Conservation (phyloP, 2,888 invertebrate genomes). For the Drosophila mimica region DNA sequence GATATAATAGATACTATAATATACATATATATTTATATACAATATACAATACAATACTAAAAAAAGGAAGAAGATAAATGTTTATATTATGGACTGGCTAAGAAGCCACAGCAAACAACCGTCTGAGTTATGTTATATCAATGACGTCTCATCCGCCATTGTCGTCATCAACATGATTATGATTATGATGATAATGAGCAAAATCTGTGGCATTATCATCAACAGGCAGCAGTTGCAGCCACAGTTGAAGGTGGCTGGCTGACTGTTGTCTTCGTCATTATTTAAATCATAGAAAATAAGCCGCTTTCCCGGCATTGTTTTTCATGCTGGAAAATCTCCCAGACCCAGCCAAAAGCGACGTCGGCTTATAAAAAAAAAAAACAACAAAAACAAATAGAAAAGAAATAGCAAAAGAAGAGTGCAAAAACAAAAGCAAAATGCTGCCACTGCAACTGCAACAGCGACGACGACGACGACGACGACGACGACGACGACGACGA, state of each 20-base stretch:
- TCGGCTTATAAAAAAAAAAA: constrained; percentile 46
- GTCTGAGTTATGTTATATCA: constrained; percentile 49
- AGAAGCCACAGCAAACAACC: constrained; percentile 26
- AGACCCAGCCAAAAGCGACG: constrained; percentile 56
- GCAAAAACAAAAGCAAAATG: constrained; percentile 52
- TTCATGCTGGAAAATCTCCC: constrained; percentile 76
- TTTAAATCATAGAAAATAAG: constrained; percentile 83
- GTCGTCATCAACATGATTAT: constrained; percentile 35
- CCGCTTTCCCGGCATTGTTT: constrained; percentile 83
- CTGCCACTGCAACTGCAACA: constrained; percentile 29
- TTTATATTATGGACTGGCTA: constrained; percentile 39
- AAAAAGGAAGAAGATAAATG: constrained; percentile 44
- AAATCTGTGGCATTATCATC: constrained; percentile 35
- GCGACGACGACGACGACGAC: constrained; percentile 16
- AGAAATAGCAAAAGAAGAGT: constrained; percentile 30
- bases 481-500: constrained; percentile 31
- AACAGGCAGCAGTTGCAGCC: constrained; percentile 23
- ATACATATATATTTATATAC: constrained; percentile 9
- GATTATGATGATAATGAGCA: constrained; percentile 25
- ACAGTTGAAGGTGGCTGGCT: constrained; percentile 34
- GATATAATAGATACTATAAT: constrained; percentile 4
- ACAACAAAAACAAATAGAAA: constrained; percentile 16
- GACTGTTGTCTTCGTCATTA: constrained; percentile 81
- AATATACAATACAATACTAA: no score
- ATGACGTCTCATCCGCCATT: constrained; percentile 54